phyloP scores from a whole-genome alignment of 2,113 vertebrate genomes.

The Stegastes partitus region DNA sequence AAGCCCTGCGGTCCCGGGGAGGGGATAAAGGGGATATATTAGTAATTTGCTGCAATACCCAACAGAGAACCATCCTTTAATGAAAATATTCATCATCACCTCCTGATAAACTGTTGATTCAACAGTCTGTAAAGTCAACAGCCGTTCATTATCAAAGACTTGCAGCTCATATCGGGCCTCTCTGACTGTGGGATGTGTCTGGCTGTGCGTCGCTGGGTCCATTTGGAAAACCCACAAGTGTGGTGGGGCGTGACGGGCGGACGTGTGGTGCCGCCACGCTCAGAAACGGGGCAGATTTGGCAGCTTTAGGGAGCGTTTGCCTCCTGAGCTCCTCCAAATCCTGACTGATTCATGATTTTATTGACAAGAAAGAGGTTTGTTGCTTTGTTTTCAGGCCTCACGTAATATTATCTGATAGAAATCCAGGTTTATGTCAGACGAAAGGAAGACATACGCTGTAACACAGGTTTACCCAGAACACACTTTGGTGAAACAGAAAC shows the following conservation, averaged over 20 bases:
- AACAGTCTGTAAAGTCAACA: slow-evolving; percentile 46
- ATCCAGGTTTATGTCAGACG: too few species aligned
- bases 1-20: slow-evolving; percentile 54
- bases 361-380: slow-evolving; percentile 13
- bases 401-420: neutral
- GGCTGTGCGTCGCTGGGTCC: neutral
- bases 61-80: slow-evolving; percentile 59
- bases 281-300: neutral
- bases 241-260: too few species aligned
- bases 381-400: neutral
- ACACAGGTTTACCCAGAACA: too few species aligned
- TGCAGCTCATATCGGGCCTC: neutral
- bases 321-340: too few species aligned
- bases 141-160: slow-evolving; percentile 29
- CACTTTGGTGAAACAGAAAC: too few species aligned
- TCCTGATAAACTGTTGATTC: slow-evolving; percentile 59
- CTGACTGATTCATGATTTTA: slow-evolving; percentile 12
- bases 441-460: too few species aligned
- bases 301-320: too few species aligned
- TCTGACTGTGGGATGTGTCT: neutral
- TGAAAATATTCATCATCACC: slow-evolving; percentile 63
- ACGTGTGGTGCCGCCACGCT: neutral
- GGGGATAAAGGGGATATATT: slow-evolving; percentile 66
- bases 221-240: neutral
- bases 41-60: slow-evolving; percentile 63